A percentile compares a stretch with the other conserved stretches of the same genome.
phyloP scores from a whole-genome alignment of 2,797 vertebrate genomes.

The Gymnothorax reevesii region DNA sequence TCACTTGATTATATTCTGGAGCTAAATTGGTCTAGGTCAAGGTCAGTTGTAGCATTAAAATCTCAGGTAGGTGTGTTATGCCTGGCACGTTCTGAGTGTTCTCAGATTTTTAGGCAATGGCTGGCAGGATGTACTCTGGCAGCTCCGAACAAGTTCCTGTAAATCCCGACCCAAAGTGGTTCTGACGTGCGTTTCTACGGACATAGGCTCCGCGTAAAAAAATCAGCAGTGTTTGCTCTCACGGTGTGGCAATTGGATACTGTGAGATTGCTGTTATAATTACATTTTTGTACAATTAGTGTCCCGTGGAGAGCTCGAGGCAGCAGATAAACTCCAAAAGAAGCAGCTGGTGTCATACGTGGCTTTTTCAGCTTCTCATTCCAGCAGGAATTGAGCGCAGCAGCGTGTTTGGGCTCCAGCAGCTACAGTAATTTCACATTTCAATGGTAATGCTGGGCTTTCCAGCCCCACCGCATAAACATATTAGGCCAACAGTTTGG shows the following conservation, averaged over 20 bases:
- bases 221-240: not conserved
- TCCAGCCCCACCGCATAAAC: not conserved
- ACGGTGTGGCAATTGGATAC: not conserved
- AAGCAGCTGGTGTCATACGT: not conserved
- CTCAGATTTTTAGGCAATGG: too few relatives aligned
- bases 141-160: not conserved
- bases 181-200: not conserved
- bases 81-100: too few relatives aligned
- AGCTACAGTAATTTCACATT: not conserved
- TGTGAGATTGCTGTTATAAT: not conserved
- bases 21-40: too few relatives aligned
- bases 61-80: too few relatives aligned
- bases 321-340: not conserved
- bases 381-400: not conserved
- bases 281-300: not conserved
- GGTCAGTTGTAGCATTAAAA: too few relatives aligned
- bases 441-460: not conserved
- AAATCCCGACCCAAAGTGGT: not conserved
- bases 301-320: not conserved
- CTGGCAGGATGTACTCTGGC: too few relatives aligned
- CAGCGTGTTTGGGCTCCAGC: not conserved
- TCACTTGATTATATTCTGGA: too few relatives aligned
- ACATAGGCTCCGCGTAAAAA: not conserved
- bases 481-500: not conserved
- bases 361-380: not conserved